phyloP scores from a whole-genome alignment of 1,140 invertebrate species.

The Antheraea mylitta region DNA sequence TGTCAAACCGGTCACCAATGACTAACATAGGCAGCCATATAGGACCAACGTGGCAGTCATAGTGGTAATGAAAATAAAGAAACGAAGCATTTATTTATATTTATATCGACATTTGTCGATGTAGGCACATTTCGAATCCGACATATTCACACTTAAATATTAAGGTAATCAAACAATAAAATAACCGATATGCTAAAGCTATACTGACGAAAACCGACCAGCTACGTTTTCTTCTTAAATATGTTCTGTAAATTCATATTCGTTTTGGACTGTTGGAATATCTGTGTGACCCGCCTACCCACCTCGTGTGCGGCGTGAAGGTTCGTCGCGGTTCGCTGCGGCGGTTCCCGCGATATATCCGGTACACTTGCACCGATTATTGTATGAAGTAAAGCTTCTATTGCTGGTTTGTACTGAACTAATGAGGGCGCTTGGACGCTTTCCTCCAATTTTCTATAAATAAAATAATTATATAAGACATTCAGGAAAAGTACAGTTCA shows the following conservation, averaged over 20 bases:
- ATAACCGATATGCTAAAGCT: no score
- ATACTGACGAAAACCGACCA: background rate
- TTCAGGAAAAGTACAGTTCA: no score
- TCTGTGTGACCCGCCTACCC: constrained; percentile 66
- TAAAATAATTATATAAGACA: no score
- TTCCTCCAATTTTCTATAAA: constrained; percentile 64
- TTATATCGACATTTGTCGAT: no score
- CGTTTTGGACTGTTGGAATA: constrained; percentile 72
- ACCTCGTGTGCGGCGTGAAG: constrained; percentile 65
- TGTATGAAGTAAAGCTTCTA: constrained; percentile 56
- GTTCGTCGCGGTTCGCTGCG: constrained; percentile 36
- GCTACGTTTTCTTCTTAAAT: constrained; percentile 75
- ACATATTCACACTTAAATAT: no score
- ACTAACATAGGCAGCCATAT: no score
- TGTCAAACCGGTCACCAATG: no score
- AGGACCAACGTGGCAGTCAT: no score
- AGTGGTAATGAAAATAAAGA: no score
- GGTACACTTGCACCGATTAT: constrained; percentile 25
- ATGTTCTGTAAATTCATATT: constrained; percentile 75
- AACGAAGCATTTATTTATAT: no score
- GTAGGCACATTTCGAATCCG: no score
- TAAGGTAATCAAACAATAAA: no score
- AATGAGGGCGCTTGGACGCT: constrained; percentile 46
- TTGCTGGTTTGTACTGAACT: constrained; percentile 55
- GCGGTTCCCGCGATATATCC: constrained; percentile 21